These are phyloP conservation scores for Fragum sueziense DNA, from an alignment of 2,888 invertebrate genomes.

Conservation along the genomic window DNA sequence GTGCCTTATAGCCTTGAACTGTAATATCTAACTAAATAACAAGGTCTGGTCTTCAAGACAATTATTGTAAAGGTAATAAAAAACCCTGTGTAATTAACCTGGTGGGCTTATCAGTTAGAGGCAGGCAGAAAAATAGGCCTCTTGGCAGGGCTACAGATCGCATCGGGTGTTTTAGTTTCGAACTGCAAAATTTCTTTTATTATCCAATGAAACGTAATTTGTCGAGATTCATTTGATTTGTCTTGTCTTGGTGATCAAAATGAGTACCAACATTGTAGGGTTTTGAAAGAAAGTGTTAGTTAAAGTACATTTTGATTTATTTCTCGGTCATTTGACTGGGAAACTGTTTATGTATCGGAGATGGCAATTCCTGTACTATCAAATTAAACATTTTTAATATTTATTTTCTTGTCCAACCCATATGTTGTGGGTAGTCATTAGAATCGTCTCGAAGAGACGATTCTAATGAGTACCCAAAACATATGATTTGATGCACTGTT, in stretches of 20 bases:
- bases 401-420: neutral
- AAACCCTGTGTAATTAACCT: slow-evolving; percentile 6
- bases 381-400: neutral
- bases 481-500: neutral
- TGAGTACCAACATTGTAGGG: too few relatives aligned
- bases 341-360: too few relatives aligned
- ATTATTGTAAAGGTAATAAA: neutral
- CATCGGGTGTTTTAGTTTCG: too few relatives aligned
- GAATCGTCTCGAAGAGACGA: neutral
- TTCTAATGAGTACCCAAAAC: neutral
- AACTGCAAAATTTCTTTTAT: too few relatives aligned
- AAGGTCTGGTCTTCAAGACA: slow-evolving; percentile 1
- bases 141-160: neutral
- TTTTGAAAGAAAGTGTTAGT: too few relatives aligned
- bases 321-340: too few relatives aligned
- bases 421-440: neutral
- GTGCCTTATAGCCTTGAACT: too few relatives aligned
- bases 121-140: neutral
- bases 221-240: neutral
- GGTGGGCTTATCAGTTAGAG: neutral
- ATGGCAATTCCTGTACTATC: too few relatives aligned
- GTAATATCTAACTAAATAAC: neutral
- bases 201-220: too few relatives aligned
- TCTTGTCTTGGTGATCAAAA: too few relatives aligned
- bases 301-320: too few relatives aligned